Conservation (phyloP, 2,797 vertebrate species). For the Enteromius unitaeniatus region DNA sequence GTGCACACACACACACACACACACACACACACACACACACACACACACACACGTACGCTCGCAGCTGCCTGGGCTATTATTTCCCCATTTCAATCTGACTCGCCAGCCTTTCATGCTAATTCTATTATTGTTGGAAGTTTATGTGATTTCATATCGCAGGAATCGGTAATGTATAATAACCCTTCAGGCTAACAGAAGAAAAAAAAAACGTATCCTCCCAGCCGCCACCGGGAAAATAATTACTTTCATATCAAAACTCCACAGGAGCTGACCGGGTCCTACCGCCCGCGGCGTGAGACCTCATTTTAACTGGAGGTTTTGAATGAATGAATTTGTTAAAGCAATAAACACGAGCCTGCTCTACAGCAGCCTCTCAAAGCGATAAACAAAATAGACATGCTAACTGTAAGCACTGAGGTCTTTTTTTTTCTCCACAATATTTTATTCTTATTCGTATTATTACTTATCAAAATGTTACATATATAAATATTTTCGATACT, state of each 20-base stretch:
- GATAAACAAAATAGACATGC: conserved; percentile 49
- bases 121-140: conserved; percentile 96
- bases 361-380: conserved; percentile 43
- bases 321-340: conserved; percentile 97
- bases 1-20: conserved; percentile 85
- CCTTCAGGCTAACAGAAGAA: conserved; percentile 81
- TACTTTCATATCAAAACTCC: conserved; percentile 99
- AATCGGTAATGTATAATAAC: conserved; percentile 94
- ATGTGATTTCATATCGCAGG: conserved; percentile 94
- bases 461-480: conserved; percentile 99
- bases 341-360: conserved; percentile 89
- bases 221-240: conserved; percentile 99
- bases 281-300: conserved; percentile 92
- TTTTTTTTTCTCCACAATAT: conserved; percentile 52
- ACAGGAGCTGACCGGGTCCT: conserved; percentile 94
- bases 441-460: conserved; percentile 87
- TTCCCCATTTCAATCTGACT: conserved; percentile 95
- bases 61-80: conserved; percentile 94
- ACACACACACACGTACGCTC: conserved; percentile 84
- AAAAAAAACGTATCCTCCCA: conserved; percentile 76
- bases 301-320: conserved; percentile 83
- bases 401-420: conserved; percentile 46
- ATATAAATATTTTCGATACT: conserved; percentile 98
- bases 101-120: conserved; percentile 98
- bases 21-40: conserved; percentile 84